Base-by-base conservation (phyloP, 2,797 vertebrate species). In the Avahi laniger region DNA sequence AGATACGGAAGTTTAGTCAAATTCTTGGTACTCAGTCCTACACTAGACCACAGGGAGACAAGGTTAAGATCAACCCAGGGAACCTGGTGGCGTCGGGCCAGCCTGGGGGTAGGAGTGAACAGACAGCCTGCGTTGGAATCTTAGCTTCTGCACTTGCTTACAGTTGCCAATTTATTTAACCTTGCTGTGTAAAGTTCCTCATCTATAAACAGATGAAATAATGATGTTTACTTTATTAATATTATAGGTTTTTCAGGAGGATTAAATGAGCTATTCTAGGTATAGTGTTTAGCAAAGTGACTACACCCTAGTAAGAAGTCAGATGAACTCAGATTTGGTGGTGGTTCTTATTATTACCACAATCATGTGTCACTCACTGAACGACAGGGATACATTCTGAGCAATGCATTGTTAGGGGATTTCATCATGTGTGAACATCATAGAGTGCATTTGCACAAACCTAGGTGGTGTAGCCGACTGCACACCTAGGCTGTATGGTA, bases 61-160 rank as follows among this genome's bases (percentile, higher is more conserved):
- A n/a, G 17, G 35, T 50, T 63, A 63, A 70, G 50, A 26, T 26
- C 30, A 9, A 18, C 38, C 18, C 26, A 22, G 33, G 6, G 22
- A 33, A 13, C 57, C 24, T 38, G 2, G 2, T 5, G 4, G 7
- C 33, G 5, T 67, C 48, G 3, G 24, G 20, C n/a, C 2, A 33
- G n/a, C 2, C 0, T 10, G 20, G 6, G 28, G n/a, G 2, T 0
- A 52, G 18, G 28, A 43, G 9, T 15, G 9, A 69, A 35, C 0
- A 4, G 41, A 30, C n/a, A 24, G 1, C 30, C 63, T 22, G 0
- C 0, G 0, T 1, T 33, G 38, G 41, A 61, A 82, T 20, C 50
- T 85, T 41, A 75, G 33, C 41, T 76, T 41, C 57, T 80, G 52
- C 7, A 43, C 6, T 18, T 75, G 22, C 41, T 38, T 50, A 0